Conservation (phyloP, 2,888 invertebrate species). For the Athripsodes cinereus region DNA sequence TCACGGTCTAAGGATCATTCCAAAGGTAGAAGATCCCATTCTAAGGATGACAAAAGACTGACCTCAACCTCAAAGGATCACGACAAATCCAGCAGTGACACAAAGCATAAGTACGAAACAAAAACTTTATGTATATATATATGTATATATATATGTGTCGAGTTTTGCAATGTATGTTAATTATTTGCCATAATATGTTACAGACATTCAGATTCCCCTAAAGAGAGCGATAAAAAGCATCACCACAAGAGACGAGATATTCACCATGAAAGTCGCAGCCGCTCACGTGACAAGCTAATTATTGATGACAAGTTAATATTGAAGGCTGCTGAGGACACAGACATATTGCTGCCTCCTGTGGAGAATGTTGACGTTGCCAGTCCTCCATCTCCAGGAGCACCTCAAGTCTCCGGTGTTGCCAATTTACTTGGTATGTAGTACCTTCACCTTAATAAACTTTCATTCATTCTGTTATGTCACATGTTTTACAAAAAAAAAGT, state of each 20-base stretch:
- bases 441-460: background rate
- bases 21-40: constrained; percentile 1
- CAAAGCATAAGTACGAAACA: background rate
- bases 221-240: too few relatives aligned
- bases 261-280: background rate
- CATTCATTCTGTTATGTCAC: too few relatives aligned
- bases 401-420: constrained; percentile 3
- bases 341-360: constrained; percentile 10
- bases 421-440: background rate
- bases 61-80: background rate
- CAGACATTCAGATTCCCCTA: too few relatives aligned
- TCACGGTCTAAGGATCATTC: constrained; percentile 16
- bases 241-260: background rate
- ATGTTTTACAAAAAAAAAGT: too few relatives aligned
- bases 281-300: background rate
- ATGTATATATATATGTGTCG: too few relatives aligned
- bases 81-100: background rate
- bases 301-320: background rate
- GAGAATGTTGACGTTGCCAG: constrained; percentile 4
- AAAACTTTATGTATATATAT: too few relatives aligned
- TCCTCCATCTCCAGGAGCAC: constrained; percentile 18
- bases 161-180: too few relatives aligned
- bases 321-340: constrained; percentile 2
- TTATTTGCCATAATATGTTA: too few relatives aligned
- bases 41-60: background rate